phyloP scores from a whole-genome alignment of 2,113 vertebrate genomes.

The Lipotes vexillifer region DNA sequence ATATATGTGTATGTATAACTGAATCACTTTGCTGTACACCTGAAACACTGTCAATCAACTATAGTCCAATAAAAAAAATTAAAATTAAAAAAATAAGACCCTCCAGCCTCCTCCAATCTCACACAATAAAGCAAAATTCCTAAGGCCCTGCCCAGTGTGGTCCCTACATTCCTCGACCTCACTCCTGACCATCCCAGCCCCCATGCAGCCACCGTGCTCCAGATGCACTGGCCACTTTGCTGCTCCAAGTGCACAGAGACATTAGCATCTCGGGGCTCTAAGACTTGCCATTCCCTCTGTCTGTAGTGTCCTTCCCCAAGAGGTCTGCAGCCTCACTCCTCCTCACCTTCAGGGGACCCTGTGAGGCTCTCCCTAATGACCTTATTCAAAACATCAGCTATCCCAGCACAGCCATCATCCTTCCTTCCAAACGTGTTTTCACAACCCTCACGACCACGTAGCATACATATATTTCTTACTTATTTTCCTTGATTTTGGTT shows the following conservation, averaged over 20 bases:
- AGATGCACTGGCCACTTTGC: fast-evolving
- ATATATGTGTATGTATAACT: too few relatives aligned
- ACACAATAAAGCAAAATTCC: background rate
- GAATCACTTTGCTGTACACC: too few relatives aligned
- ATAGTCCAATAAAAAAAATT: too few relatives aligned
- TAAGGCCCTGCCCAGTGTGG: background rate
- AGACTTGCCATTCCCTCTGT: background rate
- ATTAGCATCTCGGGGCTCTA: background rate
- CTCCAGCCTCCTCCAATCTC: background rate
- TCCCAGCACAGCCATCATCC: background rate
- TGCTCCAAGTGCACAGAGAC: background rate
- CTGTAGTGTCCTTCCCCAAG: background rate
- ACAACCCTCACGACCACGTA: background rate
- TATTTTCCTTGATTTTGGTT: background rate
- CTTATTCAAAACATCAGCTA: background rate
- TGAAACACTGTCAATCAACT: too few relatives aligned
- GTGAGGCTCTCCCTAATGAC: background rate
- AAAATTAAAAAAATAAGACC: background rate
- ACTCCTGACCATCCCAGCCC: background rate
- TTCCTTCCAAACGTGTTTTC: background rate
- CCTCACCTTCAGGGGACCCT: background rate
- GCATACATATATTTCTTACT: background rate
- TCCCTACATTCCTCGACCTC: background rate
- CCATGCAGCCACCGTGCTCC: background rate
- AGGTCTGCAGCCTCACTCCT: background rate